A percentile compares a stretch with the other conserved stretches of the same genome.
These are phyloP conservation scores for Pelodiscus sinensis DNA, from an alignment of 2,113 vertebrate genomes.

Conservation along the genomic window DNA sequence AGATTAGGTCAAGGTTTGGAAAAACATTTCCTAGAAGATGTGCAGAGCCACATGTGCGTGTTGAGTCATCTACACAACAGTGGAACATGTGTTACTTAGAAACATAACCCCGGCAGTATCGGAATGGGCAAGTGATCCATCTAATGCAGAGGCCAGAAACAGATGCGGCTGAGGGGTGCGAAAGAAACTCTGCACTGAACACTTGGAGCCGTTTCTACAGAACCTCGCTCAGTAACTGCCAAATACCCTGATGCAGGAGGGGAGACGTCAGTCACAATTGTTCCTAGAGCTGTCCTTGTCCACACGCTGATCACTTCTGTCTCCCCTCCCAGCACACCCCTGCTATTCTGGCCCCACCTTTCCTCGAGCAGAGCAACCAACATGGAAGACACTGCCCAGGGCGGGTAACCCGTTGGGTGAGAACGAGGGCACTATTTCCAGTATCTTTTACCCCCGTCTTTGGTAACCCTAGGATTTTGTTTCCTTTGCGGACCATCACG, in stretches of 20 bases:
- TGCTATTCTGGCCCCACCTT: no score
- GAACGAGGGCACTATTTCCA: background rate
- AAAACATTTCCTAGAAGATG: constrained; percentile 21
- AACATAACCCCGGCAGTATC: background rate
- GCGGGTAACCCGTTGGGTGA: background rate
- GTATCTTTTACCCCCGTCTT: background rate
- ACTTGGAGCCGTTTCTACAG: background rate
- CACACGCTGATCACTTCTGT: no score
- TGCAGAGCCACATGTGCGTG: background rate
- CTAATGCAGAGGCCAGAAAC: background rate
- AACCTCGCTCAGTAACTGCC: background rate
- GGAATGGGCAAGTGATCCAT: constrained; percentile 43
- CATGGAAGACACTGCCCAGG: background rate
- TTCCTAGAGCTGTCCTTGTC: background rate
- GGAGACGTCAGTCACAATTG: background rate
- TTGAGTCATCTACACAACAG: constrained; percentile 49
- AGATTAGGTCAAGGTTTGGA: constrained; percentile 42
- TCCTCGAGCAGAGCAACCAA: no score
- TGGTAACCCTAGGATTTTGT: background rate
- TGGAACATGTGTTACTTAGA: constrained; percentile 22
- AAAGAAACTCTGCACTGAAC: background rate
- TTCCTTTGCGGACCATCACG: background rate
- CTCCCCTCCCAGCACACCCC: no score
- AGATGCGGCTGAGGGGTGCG: background rate
- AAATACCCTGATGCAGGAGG: background rate